phyloP scores from a whole-genome alignment of 2,888 invertebrate genomes.

The Patella caerulea region DNA sequence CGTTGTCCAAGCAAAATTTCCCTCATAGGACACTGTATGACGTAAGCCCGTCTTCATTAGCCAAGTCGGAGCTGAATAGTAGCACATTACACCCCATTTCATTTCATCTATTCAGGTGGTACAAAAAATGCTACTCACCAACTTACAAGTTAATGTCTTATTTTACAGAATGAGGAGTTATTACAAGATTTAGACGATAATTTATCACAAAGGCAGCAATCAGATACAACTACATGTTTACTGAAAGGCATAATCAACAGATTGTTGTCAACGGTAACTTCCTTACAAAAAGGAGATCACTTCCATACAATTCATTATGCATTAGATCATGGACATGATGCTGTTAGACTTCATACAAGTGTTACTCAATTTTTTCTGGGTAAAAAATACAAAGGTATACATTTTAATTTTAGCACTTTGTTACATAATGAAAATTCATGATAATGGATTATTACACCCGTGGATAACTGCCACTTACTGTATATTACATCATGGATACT shows the following conservation, averaged over 20 bases:
- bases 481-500: too few species aligned
- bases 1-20: too few species aligned
- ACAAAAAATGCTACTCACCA: too few species aligned
- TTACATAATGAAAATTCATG: neutral
- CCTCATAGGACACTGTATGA: too few species aligned
- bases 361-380: constrained; percentile 43
- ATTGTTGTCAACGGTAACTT: constrained; percentile 45
- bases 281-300: constrained; percentile 30
- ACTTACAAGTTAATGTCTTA: neutral
- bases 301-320: constrained; percentile 25
- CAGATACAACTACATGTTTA: constrained; percentile 24
- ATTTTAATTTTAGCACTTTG: neutral
- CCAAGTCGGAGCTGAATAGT: too few species aligned
- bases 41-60: too few species aligned
- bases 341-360: constrained; percentile 45
- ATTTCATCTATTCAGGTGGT: too few species aligned
- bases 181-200: neutral
- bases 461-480: too few species aligned
- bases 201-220: neutral
- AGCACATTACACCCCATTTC: too few species aligned
- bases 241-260: constrained; percentile 47
- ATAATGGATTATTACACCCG: neutral
- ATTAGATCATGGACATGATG: constrained; percentile 48
- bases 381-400: constrained; percentile 24
- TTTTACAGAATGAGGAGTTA: neutral